phyloP scores from a whole-genome alignment of 2,797 vertebrate genomes.

The Serranus cabrilla region DNA sequence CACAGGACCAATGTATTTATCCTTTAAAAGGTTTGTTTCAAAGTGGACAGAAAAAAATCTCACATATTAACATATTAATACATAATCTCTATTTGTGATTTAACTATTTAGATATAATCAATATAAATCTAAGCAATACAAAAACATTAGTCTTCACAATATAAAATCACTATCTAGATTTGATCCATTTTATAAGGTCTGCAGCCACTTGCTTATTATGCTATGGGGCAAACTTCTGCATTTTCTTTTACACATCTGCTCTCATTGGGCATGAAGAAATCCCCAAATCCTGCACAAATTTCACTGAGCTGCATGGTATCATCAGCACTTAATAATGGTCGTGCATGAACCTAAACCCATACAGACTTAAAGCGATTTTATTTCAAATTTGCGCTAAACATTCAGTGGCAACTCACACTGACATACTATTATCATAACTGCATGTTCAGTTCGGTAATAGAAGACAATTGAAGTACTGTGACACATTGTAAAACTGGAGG shows the following conservation, averaged over 20 bases:
- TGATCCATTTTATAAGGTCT: not conserved
- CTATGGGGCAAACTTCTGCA: too few relatives aligned
- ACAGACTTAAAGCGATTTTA: not conserved
- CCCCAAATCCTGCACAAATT: not conserved
- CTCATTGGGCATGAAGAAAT: not conserved
- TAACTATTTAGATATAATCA: not conserved
- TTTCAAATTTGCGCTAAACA: slow-evolving; percentile 21
- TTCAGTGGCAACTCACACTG: slow-evolving; percentile 31
- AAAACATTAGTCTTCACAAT: not conserved
- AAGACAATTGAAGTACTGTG: not conserved
- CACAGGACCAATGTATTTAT: too few relatives aligned
- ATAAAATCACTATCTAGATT: not conserved
- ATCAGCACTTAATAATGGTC: not conserved
- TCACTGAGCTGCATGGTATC: not conserved
- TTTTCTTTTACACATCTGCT: not conserved
- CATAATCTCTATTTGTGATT: not conserved
- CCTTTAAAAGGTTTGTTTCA: not conserved
- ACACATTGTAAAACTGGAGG: not conserved
- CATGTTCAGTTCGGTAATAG: not conserved
- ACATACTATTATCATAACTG: not conserved
- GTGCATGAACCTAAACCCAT: not conserved
- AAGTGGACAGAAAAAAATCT: not conserved
- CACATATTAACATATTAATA: slow-evolving; percentile 2
- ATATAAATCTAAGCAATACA: not conserved
- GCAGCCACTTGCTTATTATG: not conserved